phyloP scores from a whole-genome alignment of 2,797 vertebrate species.

The Gymnoscopelus braueri region DNA sequence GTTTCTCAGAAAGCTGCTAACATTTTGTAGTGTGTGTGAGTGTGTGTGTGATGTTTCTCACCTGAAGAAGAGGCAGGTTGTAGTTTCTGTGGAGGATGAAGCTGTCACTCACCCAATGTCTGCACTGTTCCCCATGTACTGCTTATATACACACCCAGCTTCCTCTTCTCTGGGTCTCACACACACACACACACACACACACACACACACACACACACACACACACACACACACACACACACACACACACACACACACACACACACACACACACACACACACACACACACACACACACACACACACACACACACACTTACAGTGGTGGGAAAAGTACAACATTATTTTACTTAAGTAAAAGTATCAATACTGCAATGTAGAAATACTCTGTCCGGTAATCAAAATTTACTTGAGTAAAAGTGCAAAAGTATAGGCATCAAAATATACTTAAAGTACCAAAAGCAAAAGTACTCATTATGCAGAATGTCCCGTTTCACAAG shows the following conservation, averaged over 20 bases:
- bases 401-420: too few relatives aligned
- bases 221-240: not conserved
- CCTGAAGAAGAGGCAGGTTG: slow-evolving; percentile 11
- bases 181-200: slow-evolving; percentile 22
- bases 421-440: too few relatives aligned
- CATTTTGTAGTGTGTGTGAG: not conserved
- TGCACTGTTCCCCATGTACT: not conserved
- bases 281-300: not conserved
- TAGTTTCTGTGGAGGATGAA: slow-evolving; percentile 4
- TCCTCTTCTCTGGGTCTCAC: slow-evolving; percentile 37
- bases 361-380: too few relatives aligned
- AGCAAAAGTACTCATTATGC: too few relatives aligned
- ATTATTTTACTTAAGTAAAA: too few relatives aligned
- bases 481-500: too few relatives aligned
- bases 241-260: slow-evolving; percentile 19
- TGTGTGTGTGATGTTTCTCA: slow-evolving; percentile 2
- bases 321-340: too few relatives aligned
- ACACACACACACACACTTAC: not conserved
- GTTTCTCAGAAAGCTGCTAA: too few relatives aligned
- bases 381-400: too few relatives aligned
- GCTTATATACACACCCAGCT: slow-evolving; percentile 52
- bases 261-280: slow-evolving; percentile 17
- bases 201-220: slow-evolving; percentile 7
- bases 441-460: too few relatives aligned
- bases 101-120: not conserved